phyloP scores from a whole-genome alignment of 2,797 vertebrate genomes.

The Chelon auratus region DNA sequence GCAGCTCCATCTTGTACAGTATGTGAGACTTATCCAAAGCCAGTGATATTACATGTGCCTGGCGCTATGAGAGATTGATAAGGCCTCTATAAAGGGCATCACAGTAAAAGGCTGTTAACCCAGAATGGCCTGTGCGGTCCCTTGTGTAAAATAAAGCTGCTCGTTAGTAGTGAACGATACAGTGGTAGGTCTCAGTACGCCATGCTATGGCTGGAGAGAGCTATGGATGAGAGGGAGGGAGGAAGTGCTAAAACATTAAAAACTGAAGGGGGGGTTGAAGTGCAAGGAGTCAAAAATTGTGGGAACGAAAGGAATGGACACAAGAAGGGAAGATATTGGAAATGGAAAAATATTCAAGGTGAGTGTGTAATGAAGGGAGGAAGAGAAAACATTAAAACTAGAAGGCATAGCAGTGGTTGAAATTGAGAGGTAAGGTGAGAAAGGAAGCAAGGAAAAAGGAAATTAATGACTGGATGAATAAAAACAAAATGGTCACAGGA shows the following conservation, averaged over 20 bases:
- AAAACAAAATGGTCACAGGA: slow-evolving; percentile 22
- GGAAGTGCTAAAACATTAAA: slow-evolving; percentile 59
- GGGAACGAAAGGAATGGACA: background rate
- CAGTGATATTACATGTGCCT: slow-evolving; percentile 69
- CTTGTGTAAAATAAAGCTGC: slow-evolving; percentile 81
- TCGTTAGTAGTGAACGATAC: slow-evolving; percentile 85
- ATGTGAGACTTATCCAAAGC: slow-evolving; percentile 62
- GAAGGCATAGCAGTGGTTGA: slow-evolving; percentile 5
- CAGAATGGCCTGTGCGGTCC: slow-evolving; percentile 78
- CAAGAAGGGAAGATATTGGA: background rate
- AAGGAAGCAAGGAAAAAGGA: slow-evolving; percentile 3
- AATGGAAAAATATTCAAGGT: slow-evolving; percentile 17
- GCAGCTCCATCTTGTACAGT: slow-evolving; percentile 47
- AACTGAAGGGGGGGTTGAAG: slow-evolving; percentile 30
- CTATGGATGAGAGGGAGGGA: slow-evolving; percentile 47
- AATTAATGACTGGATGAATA: slow-evolving; percentile 18
- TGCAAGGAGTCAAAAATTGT: slow-evolving; percentile 8
- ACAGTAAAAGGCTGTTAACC: slow-evolving; percentile 84
- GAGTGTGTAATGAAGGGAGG: slow-evolving; percentile 8
- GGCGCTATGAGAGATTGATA: slow-evolving; percentile 82
- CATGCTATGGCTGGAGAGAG: slow-evolving; percentile 58
- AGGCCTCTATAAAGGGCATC: slow-evolving; percentile 81
- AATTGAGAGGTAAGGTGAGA: slow-evolving; percentile 19
- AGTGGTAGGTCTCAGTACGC: slow-evolving; percentile 76
- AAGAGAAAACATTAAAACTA: slow-evolving; percentile 4